Evolutionary conservation across 1,140 invertebrate genomes (phyloP), one percentile per base, ranked within the genome.

Genomic region (Chymomyza costata): DNA sequence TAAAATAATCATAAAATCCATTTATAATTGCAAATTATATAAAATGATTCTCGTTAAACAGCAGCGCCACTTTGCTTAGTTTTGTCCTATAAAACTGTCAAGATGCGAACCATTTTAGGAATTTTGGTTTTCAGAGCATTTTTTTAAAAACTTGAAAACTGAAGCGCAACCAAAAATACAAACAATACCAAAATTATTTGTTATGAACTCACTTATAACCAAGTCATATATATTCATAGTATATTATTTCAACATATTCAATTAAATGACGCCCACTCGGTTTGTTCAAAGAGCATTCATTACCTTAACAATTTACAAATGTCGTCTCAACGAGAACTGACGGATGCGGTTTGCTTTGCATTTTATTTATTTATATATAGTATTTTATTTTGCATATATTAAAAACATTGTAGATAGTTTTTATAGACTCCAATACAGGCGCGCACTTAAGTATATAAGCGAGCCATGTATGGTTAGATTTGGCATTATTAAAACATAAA

Each of bases 271-370:
- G 73, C 71, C 71, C 71, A 76, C 71, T 50, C 54, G 31, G 6
- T 15, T 43, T 10, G 46, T n/a, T n/a, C 6, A 49, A 41, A 43
- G 32, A 46, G n/a, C n/a, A n/a, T n/a, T 25, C 48, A 76, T 78
- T 69, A 59, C 50, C 71, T 80, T 76, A 78, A 67, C 71, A 76
- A 78, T 76, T 76, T 76, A 76, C 80, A 76, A 80, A 73, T 71
- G 73, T 53, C 73, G 46, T 38, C n/a, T 25, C 49, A 45, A 46
- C 64, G 53, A 66, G 55, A 62, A 51, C 58, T 76, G 53, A 58
- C 18, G 60, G 62, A 62, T 66, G 65, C 48, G 65, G 65, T 62
- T 68, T 48, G 50, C 37, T 59, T 65, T 59, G 53, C 47, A 45
- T 54, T 61, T n/a, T n/a, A n/a, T n/a, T n/a, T n/a, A n/a, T n/a